Evolutionary conservation across 2,797 vertebrate genomes (phyloP).

Genomic region (Acipenser ruthenus): DNA sequence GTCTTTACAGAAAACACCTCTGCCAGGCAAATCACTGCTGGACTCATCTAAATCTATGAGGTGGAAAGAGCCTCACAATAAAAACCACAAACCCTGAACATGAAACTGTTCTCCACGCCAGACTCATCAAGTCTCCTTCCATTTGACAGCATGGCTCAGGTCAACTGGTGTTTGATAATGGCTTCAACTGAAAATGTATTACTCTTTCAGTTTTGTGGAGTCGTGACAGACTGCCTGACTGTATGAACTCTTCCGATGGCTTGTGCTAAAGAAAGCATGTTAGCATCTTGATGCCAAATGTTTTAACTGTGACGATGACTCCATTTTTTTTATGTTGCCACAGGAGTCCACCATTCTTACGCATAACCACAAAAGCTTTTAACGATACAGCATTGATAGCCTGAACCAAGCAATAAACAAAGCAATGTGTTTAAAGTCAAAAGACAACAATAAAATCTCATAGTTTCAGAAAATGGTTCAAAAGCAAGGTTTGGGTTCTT

Average conservation of each 20-base stretch:
- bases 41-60: background rate
- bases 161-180: constrained; percentile 23
- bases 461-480: no score
- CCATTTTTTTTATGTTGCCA: background rate
- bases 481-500: no score
- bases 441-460: no score
- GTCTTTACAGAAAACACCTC: constrained; percentile 11
- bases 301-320: constrained; percentile 37
- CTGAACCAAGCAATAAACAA: no score
- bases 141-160: constrained; percentile 8
- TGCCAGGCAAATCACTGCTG: background rate
- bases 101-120: constrained; percentile 3
- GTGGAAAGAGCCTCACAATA: constrained; percentile 11
- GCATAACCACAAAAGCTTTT: no score
- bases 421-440: no score
- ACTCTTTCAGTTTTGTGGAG: constrained; percentile 28
- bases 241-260: constrained; percentile 10
- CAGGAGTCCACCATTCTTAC: no score
- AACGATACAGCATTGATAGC: no score
- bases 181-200: constrained; percentile 29
- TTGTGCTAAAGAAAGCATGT: constrained; percentile 10
- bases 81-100: constrained; percentile 13
- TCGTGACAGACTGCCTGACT: constrained; percentile 28
- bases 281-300: constrained; percentile 28
- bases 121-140: constrained; percentile 7